Percentiles rank a stretch among this genome's conserved stretches.
Evolutionary conservation across 1,140 invertebrate genomes (phyloP).

Genomic region (Listronotus bonariensis): DNA sequence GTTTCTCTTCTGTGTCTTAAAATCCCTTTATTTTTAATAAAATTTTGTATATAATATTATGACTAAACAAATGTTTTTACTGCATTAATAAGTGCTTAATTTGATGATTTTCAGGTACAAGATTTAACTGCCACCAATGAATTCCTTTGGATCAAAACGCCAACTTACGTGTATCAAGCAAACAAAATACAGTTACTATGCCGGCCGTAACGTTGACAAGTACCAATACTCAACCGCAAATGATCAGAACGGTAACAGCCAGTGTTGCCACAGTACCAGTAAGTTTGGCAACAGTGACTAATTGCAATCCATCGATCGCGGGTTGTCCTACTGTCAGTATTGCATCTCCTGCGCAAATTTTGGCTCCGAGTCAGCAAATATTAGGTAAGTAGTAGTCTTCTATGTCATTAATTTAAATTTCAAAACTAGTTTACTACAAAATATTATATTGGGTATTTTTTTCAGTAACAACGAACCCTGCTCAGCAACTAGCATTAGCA

Average conservation of each 20-base stretch:
- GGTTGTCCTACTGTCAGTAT: constrained; percentile 67
- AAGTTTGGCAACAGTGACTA: constrained; percentile 62
- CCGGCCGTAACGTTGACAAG: constrained; percentile 65
- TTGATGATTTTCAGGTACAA: constrained; percentile 49
- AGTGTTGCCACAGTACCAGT: constrained; percentile 69
- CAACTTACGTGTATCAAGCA: constrained; percentile 70
- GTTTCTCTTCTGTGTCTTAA: too few relatives aligned
- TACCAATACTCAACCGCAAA: constrained; percentile 58
- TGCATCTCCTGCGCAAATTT: constrained; percentile 59
- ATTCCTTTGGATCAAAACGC: constrained; percentile 83
- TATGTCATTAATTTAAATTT: too few relatives aligned
- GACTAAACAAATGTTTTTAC: too few relatives aligned
- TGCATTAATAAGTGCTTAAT: too few relatives aligned
- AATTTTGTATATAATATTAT: too few relatives aligned
- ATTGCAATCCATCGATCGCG: constrained; percentile 58
- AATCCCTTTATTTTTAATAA: too few relatives aligned
- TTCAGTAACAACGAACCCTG: constrained; percentile 54
- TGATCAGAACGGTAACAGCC: constrained; percentile 64
- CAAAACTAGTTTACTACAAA: too few relatives aligned
- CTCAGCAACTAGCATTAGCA: constrained; percentile 50
- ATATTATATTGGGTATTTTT: constrained; percentile 8
- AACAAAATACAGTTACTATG: constrained; percentile 62
- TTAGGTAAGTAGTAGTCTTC: constrained; percentile 49
- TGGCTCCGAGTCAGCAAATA: constrained; percentile 55
- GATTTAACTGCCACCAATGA: constrained; percentile 81